phyloP scores from a whole-genome alignment of 92 coral and sea anemone genomes.

The Phenganax marumi region DNA sequence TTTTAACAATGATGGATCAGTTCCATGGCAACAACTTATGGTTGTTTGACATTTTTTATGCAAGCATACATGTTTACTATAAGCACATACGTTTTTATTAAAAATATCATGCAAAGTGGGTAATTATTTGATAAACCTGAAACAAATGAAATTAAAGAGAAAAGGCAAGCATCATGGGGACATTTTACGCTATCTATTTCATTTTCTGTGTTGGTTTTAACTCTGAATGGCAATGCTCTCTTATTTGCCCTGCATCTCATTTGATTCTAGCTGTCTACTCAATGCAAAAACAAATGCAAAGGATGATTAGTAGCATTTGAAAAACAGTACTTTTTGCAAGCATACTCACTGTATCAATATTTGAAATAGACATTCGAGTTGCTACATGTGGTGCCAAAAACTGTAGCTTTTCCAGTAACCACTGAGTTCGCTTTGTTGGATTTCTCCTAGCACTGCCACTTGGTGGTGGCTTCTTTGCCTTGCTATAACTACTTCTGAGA shows the following conservation, averaged over 20 bases:
- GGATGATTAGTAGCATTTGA: background rate
- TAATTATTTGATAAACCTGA: too few relatives aligned
- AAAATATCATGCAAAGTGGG: too few relatives aligned
- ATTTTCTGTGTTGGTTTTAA: too few relatives aligned
- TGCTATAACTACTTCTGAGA: slow-evolving; percentile 49
- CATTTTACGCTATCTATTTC: too few relatives aligned
- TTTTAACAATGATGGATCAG: slow-evolving; percentile 31
- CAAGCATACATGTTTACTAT: background rate
- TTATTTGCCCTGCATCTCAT: too few relatives aligned
- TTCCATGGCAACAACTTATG: slow-evolving; percentile 45
- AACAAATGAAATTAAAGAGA: too few relatives aligned
- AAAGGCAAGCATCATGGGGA: too few relatives aligned
- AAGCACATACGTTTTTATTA: too few relatives aligned
- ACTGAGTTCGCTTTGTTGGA: slow-evolving; percentile 41
- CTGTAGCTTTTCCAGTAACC: slow-evolving; percentile 49
- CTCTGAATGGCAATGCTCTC: too few relatives aligned
- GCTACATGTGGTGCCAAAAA: slow-evolving; percentile 52
- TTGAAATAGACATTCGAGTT: slow-evolving; percentile 44
- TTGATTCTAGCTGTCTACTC: too few relatives aligned
- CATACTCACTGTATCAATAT: slow-evolving; percentile 34
- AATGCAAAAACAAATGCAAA: too few relatives aligned
- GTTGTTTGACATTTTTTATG: background rate
- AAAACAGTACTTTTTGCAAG: background rate
- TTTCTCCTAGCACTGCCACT: slow-evolving; percentile 47
- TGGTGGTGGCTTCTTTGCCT: slow-evolving; percentile 37